Conservation (phyloP, 2,888 invertebrate species). For the Spisula subtruncata region DNA sequence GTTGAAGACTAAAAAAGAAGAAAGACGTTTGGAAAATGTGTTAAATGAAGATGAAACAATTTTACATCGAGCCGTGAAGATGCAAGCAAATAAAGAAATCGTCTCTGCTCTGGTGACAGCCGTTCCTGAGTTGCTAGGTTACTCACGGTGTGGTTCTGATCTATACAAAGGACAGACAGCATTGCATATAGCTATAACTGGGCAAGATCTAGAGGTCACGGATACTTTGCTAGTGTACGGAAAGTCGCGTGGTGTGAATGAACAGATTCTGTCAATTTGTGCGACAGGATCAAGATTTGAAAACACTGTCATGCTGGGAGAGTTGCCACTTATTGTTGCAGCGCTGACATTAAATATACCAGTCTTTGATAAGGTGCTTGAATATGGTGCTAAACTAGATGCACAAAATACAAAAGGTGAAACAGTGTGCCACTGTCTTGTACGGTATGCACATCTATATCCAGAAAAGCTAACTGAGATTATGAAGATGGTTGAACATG, state of each 20-base stretch:
- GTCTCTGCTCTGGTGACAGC: conserved; percentile 50
- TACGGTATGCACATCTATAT: conserved; percentile 72
- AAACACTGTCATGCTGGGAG: conserved; percentile 78
- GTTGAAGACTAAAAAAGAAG: conserved; percentile 32
- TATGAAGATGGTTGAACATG: conserved; percentile 52
- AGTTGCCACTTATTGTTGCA: conserved; percentile 77
- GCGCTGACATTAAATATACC: conserved; percentile 72
- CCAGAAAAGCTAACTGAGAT: conserved; percentile 67
- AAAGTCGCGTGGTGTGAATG: conserved; percentile 25
- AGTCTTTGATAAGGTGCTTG: conserved; percentile 68
- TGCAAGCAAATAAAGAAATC: conserved; percentile 47
- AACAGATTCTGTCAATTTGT: conserved; percentile 38
- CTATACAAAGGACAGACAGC: conserved; percentile 74
- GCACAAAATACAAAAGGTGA: conserved; percentile 72
- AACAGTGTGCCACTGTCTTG: conserved; percentile 75
- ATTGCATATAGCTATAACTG: conserved; percentile 73
- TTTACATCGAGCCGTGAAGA: conserved; percentile 62
- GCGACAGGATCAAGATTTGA: conserved; percentile 74
- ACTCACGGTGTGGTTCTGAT: conserved; percentile 43
- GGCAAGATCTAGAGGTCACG: conserved; percentile 60
- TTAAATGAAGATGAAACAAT: conserved; percentile 59
- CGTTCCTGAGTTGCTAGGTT: conserved; percentile 47
- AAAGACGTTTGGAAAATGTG: conserved; percentile 12
- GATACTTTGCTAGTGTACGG: conserved; percentile 49
- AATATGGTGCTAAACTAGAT: conserved; percentile 61